phyloP scores from a whole-genome alignment of 2,888 invertebrate genomes.

The Cetonia aurata region DNA sequence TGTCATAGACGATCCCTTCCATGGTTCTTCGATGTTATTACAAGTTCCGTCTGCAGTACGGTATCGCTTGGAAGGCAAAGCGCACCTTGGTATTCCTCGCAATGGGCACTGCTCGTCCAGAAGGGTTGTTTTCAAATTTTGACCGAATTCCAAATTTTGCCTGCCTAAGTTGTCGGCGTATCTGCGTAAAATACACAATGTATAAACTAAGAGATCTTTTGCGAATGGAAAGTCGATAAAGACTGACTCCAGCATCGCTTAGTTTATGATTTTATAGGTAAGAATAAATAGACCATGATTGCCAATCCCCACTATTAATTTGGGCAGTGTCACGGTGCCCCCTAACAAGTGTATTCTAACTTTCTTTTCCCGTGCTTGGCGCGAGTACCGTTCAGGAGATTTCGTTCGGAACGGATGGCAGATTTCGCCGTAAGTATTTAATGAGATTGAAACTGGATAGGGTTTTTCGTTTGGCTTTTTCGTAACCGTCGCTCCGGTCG shows the following conservation, averaged over 20 bases:
- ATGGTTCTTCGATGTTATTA: slow-evolving; percentile 82
- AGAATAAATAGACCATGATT: slow-evolving; percentile 38
- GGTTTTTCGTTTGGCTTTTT: slow-evolving; percentile 4
- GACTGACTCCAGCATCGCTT: slow-evolving; percentile 11
- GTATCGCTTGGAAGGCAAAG: slow-evolving; percentile 79
- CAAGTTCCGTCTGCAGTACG: slow-evolving; percentile 91
- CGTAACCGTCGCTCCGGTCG: slow-evolving; percentile 1
- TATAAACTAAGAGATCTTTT: not conserved
- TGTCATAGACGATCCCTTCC: slow-evolving; percentile 87
- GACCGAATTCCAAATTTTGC: slow-evolving; percentile 50
- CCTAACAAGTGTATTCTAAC: slow-evolving; percentile 28
- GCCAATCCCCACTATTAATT: slow-evolving; percentile 19
- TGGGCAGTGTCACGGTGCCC: slow-evolving; percentile 12
- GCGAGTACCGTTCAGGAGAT: slow-evolving; percentile 1
- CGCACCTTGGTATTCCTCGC: slow-evolving; percentile 76
- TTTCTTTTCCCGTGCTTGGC: slow-evolving; percentile 41
- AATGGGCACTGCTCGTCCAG: slow-evolving; percentile 75
- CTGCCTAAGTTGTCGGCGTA: slow-evolving; percentile 51
- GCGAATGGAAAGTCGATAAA: not conserved
- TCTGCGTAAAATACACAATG: slow-evolving; percentile 42
- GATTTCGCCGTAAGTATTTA: slow-evolving; percentile 24
- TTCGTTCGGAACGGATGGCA: slow-evolving; percentile 13
- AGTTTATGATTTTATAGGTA: slow-evolving; percentile 35
- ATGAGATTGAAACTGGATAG: slow-evolving; percentile 3
- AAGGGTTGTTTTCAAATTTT: slow-evolving; percentile 47